Conservation (phyloP, 2,113 vertebrate genomes). For the Procavia capensis region DNA sequence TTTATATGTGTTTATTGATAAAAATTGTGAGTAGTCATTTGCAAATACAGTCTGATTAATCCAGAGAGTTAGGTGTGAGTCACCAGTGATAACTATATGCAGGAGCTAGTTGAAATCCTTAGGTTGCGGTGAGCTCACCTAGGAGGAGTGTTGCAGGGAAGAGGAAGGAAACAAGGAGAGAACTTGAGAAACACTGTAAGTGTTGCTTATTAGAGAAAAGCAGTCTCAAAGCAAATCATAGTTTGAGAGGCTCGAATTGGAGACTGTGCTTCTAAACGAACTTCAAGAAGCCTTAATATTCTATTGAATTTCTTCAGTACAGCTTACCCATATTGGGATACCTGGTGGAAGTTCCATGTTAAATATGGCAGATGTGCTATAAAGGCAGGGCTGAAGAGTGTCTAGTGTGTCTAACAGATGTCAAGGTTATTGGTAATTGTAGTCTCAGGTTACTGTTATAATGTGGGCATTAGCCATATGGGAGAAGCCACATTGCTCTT, state of each 20-base stretch:
- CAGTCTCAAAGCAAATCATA: not conserved
- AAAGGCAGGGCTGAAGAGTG: not conserved
- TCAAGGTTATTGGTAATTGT: not conserved
- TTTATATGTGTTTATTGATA: not conserved
- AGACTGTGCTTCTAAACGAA: not conserved
- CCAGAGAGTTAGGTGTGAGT: not conserved
- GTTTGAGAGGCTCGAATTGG: not conserved
- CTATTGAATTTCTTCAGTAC: not conserved
- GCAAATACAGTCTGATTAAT: not conserved
- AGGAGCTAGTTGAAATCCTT: not conserved
- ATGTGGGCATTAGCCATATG: too few species aligned
- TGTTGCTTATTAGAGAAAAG: not conserved
- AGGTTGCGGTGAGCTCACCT: not conserved
- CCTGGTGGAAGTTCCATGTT: not conserved
- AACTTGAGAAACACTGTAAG: not conserved
- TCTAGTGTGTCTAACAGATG: not conserved
- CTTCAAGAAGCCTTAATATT: not conserved
- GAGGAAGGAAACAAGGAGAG: not conserved
- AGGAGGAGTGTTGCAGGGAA: not conserved
- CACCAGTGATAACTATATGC: too few species aligned
- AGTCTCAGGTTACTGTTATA: not conserved
- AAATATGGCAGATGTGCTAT: not conserved
- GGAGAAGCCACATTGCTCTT: not conserved
- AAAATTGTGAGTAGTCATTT: not conserved
- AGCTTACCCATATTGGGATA: not conserved